phyloP scores from a whole-genome alignment of 2,113 vertebrate genomes.

The Globicephala melas region DNA sequence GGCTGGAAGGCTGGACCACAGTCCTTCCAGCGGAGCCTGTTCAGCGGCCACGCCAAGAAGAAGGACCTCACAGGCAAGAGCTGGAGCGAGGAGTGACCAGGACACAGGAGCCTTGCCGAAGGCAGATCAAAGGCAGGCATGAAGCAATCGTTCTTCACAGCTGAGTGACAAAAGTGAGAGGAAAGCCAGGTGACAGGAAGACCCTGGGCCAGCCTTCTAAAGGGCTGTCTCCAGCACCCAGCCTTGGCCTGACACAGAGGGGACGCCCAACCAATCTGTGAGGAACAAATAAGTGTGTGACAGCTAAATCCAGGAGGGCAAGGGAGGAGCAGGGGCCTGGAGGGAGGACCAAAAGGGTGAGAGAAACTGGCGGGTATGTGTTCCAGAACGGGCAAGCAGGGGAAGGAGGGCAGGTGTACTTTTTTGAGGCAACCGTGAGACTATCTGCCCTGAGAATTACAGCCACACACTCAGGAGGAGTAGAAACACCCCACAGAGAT shows the following conservation, averaged over 20 bases:
- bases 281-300: neutral
- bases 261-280: neutral
- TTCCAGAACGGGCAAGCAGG: neutral
- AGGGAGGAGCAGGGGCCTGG: neutral
- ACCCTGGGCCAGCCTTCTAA: neutral
- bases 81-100: neutral
- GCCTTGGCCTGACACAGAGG: too few species aligned
- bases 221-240: neutral
- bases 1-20: neutral
- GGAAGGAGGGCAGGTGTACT: neutral
- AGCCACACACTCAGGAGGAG: neutral
- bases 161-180: neutral
- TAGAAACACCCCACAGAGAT: neutral
- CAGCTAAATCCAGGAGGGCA: neutral
- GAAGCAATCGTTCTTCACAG: neutral
- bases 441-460: neutral
- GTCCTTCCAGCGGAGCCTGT: neutral
- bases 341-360: neutral
- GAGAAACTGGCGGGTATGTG: accelerated
- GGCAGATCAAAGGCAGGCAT: neutral
- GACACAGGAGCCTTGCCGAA: neutral
- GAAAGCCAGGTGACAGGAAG: neutral
- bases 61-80: neutral
- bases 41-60: neutral
- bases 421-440: neutral